phyloP scores from a whole-genome alignment of 2,888 invertebrate species.

The Meteorus cinctellus region DNA sequence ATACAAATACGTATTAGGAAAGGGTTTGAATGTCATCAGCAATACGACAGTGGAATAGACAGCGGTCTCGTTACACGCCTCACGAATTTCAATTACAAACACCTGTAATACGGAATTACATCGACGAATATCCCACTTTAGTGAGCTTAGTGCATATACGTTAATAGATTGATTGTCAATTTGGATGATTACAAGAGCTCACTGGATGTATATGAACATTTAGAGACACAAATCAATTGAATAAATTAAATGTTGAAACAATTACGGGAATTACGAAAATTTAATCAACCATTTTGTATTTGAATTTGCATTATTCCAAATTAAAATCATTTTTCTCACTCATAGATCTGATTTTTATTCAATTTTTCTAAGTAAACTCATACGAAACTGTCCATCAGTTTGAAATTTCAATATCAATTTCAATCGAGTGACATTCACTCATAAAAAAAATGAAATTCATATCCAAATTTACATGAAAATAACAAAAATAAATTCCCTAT shows the following conservation, averaged over 20 bases:
- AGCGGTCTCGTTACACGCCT: conserved; percentile 51
- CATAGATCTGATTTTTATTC: too few relatives aligned
- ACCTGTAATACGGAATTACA: conserved; percentile 56
- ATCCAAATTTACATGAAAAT: background rate
- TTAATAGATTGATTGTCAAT: conserved; percentile 53
- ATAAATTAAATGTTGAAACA: background rate
- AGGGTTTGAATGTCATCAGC: background rate
- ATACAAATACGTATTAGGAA: background rate
- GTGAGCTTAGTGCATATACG: background rate
- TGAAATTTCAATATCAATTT: too few relatives aligned
- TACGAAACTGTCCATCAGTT: too few relatives aligned
- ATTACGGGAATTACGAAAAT: background rate
- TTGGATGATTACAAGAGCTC: conserved; percentile 47
- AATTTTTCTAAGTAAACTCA: too few relatives aligned
- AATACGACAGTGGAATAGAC: conserved; percentile 73
- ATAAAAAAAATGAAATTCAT: background rate
- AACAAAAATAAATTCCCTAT: background rate
- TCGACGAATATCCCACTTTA: conserved; percentile 38
- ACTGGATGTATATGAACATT: conserved; percentile 27
- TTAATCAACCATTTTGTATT: too few relatives aligned
- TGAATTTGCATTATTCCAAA: too few relatives aligned
- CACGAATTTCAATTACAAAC: conserved; percentile 56
- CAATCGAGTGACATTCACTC: too few relatives aligned
- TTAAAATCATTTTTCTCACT: too few relatives aligned
- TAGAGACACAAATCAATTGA: conserved; percentile 21